Percentiles rank a stretch among this genome's conserved stretches.
Evolutionary conservation across 2,113 vertebrate species (phyloP).

Genomic region (Chlamydotis undulata): DNA sequence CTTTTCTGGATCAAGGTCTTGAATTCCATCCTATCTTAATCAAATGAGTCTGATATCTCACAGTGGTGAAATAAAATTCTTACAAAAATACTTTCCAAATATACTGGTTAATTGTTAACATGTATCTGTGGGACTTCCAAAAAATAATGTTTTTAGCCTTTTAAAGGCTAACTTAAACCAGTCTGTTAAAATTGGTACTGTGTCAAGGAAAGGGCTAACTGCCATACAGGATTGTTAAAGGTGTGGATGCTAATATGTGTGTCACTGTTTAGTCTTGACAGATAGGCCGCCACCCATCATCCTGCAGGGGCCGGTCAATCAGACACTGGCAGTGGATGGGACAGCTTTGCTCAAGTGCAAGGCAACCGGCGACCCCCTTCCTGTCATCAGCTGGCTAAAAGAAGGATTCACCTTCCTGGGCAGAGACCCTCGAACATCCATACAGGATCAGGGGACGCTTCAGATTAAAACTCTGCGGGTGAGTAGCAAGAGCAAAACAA

Average conservation of each 20-base stretch:
- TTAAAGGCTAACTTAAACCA: neutral
- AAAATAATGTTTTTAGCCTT: neutral
- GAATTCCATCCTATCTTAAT: neutral
- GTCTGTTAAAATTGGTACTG: neutral
- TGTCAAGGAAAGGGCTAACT: neutral
- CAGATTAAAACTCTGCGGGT: slow-evolving; percentile 93
- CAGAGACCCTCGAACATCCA: slow-evolving; percentile 89
- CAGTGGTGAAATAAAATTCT: neutral
- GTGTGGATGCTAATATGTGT: slow-evolving; percentile 5
- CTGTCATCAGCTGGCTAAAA: slow-evolving; percentile 96
- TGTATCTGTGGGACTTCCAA: neutral
- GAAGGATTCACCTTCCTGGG: slow-evolving; percentile 93
- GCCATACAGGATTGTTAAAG: neutral
- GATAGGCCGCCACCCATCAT: slow-evolving; percentile 98
- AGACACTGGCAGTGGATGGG: slow-evolving; percentile 90
- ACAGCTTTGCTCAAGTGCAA: slow-evolving; percentile 94
- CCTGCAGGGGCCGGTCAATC: slow-evolving; percentile 94
- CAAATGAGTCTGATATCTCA: neutral
- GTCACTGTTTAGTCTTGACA: slow-evolving; percentile 84
- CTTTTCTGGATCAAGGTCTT: neutral
- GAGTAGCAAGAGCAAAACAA: neutral
- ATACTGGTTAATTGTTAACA: neutral
- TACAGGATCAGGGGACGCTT: slow-evolving; percentile 91
- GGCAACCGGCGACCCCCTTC: slow-evolving; percentile 92
- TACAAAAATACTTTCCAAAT: neutral